Evolutionary conservation across 2,888 invertebrate species (phyloP), one percentile per base, ranked within the genome.

Genomic region (Nymphalis urticae): DNA sequence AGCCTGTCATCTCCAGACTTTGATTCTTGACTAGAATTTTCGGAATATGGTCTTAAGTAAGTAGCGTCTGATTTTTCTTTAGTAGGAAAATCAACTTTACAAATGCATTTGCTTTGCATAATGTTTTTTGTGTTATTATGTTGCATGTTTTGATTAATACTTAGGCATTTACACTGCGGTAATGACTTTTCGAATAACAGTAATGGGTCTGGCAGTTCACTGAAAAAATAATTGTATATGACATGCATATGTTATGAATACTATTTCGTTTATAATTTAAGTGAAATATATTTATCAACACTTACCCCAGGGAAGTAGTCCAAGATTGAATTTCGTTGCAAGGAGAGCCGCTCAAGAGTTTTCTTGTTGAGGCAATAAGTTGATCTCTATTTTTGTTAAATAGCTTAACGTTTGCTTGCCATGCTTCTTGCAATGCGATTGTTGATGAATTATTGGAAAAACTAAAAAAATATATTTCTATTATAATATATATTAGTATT

Each of bases 281-380:
- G 2, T 54, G 16, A n/a, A 10, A 32, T 16, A 17, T 5, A 2
- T 17, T 17, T 16, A 42, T 13, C 24, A 42, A 42, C 13, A 4
- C 21, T 50, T 50, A 92, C 91, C 83, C 76, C 10, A 88, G 70
- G 50, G 79, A 78, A 72, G 79, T 85, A 75, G 80, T 85, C 90
- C 90, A 90, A 42, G 76, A 79, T 32, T 79, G 80, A 24, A 77
- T 75, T 27, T 80, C 78, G 68, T 71, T 80, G 62, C 68, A 79
- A 69, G 84, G 79, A 17, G 74, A 68, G 74, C 79, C 82, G 58
- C 78, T 77, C 21, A 83, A 50, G 17, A 87, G 62, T 32, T 62
- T 64, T 50, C 82, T 79, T 0, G 84, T 79, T 17, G 80, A 77
- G 32, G 78, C 74, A 10, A 81, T 61, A 48, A 87, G 77, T 51